These are phyloP conservation scores for Oxyscelio sp. DNA, from an alignment of 2,888 invertebrate genomes.

Conservation along the genomic window DNA sequence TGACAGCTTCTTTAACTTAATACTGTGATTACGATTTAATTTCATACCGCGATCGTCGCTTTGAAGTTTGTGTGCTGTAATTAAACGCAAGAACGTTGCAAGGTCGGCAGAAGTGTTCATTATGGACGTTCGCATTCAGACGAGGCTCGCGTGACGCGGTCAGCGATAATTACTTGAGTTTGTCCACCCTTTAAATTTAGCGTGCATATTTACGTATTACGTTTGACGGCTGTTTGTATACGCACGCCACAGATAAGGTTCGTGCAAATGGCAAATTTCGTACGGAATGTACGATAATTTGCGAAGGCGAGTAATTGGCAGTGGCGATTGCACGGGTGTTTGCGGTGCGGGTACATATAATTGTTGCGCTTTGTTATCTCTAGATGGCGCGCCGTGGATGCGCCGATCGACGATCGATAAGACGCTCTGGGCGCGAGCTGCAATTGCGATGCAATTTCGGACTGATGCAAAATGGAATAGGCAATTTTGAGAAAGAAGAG, in stretches of 20 bases:
- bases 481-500: not conserved
- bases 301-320: slow-evolving; percentile 83
- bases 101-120: no score
- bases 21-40: no score
- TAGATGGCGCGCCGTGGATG: slow-evolving; percentile 33
- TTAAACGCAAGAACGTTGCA: no score
- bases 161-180: slow-evolving; percentile 83
- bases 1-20: no score
- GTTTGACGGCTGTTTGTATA: slow-evolving; percentile 50
- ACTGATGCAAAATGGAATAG: not conserved
- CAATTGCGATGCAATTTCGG: slow-evolving; percentile 44
- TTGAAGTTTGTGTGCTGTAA: no score
- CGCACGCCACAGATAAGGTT: slow-evolving; percentile 78
- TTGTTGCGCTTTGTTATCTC: slow-evolving; percentile 69
- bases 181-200: slow-evolving; percentile 77
- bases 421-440: slow-evolving; percentile 33
- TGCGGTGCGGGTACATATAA: slow-evolving; percentile 64
- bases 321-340: slow-evolving; percentile 51
- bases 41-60: no score
- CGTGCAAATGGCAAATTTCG: slow-evolving; percentile 82
- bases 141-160: slow-evolving; percentile 76
- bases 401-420: slow-evolving; percentile 52
- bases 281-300: slow-evolving; percentile 83
- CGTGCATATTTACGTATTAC: slow-evolving; percentile 64
- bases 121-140: no score